These are phyloP conservation scores for Epirrhoe tristata DNA, from an alignment of 2,888 invertebrate species.

Conservation along the genomic window DNA sequence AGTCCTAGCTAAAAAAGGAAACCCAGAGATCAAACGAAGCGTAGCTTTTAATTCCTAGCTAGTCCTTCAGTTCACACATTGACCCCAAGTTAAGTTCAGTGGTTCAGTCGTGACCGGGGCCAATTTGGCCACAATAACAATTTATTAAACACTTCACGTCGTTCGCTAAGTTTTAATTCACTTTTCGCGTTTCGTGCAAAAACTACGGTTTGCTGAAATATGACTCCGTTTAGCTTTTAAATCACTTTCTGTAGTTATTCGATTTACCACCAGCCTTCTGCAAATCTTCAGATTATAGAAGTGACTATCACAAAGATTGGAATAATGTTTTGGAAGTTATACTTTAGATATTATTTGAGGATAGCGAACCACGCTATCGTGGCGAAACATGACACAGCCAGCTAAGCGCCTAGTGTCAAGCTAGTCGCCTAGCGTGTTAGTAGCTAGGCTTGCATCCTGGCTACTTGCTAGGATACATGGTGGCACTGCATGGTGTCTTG, in stretches of 20 bases:
- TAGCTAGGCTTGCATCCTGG: too few species aligned
- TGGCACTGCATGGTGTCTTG: too few species aligned
- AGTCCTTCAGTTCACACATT: constrained; percentile 15
- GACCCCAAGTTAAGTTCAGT: constrained; percentile 35
- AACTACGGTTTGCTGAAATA: constrained; percentile 32
- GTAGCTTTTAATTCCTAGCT: neutral
- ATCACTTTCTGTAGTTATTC: constrained; percentile 28
- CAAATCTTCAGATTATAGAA: neutral
- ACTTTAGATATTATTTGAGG: too few species aligned
- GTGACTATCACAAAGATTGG: neutral
- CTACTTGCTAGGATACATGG: too few species aligned
- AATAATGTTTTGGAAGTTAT: too few species aligned
- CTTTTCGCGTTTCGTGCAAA: constrained; percentile 47
- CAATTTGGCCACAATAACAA: constrained; percentile 51
- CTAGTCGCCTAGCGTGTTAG: too few species aligned
- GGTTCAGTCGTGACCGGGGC: constrained; percentile 40
- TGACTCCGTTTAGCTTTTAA: constrained; percentile 29
- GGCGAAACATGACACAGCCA: too few species aligned
- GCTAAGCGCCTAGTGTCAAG: too few species aligned
- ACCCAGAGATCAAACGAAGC: too few species aligned
- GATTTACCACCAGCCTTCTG: neutral
- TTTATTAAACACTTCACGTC: constrained; percentile 45
- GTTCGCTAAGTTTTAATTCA: constrained; percentile 53
- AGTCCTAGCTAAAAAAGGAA: too few species aligned
- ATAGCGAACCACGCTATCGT: too few species aligned